Evolutionary conservation across 1,140 invertebrate species (phyloP).

Genomic region (Scylla paramamosain): DNA sequence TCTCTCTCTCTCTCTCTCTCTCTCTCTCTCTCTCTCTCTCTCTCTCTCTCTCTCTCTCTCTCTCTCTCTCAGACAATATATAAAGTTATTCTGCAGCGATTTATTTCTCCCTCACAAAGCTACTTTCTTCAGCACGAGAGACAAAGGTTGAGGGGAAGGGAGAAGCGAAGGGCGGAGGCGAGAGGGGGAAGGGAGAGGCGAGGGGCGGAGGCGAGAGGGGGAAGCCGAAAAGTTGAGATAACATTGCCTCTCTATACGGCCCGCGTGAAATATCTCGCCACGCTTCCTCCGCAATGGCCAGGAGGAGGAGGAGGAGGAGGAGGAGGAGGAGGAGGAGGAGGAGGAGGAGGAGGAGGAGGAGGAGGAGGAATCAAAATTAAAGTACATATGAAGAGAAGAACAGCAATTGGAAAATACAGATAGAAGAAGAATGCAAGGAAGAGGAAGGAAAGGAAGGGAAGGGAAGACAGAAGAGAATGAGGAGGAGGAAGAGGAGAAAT

Average conservation of each 20-base stretch:
- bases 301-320: background rate
- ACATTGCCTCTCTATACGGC: background rate
- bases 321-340: background rate
- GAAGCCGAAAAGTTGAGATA: background rate
- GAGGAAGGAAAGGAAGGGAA: background rate
- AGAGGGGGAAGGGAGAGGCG: background rate
- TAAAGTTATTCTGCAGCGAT: background rate
- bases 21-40: slow-evolving; percentile 11
- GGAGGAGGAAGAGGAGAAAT: too few species aligned
- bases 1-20: slow-evolving; percentile 21
- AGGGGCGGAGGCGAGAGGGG: background rate
- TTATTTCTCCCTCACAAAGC: background rate
- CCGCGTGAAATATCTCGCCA: background rate
- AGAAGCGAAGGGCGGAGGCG: background rate
- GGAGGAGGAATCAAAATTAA: background rate
- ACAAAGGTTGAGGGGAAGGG: background rate
- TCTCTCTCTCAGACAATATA: background rate
- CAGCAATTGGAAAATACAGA: background rate
- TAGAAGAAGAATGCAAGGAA: background rate
- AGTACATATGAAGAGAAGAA: background rate
- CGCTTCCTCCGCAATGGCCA: background rate
- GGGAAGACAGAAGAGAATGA: background rate
- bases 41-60: slow-evolving; percentile 19
- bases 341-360: background rate
- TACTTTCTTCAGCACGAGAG: background rate